Base-by-base conservation (phyloP, 2,797 vertebrate species). In the Acanthiza pusilla region DNA sequence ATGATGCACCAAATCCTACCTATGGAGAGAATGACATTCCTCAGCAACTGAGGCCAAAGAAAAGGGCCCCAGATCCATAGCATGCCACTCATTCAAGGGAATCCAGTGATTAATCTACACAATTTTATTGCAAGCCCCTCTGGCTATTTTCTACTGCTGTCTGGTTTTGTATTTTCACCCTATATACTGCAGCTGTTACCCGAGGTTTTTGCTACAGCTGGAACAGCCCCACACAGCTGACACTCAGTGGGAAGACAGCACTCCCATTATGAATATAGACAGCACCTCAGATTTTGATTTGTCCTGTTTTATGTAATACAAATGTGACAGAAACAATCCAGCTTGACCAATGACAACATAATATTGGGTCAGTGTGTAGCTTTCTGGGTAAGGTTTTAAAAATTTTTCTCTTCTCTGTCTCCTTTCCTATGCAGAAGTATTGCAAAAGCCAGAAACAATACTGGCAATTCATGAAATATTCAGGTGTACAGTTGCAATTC, bases 391-490 rank as follows among this genome's bases (percentile, higher is more conserved):
- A 54, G 1, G 1, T 62, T 57, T 67, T 51, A 58, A 77, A 89
- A 89, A 54, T 38, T 22, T 73, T 60, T 36, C 45, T 61, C 13
- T 61, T 80, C 22, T 29, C 54, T 54, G 19, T 15, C 55, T 80
- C 42, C 45, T 81, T 85, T 53, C 43, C 67, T 54, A 40, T 66
- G 55, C 18, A 63, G 32, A 61, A 79, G 58, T 60, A 58, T 45
- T 89, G 48, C 54, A 91, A 84, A 88, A 84, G n/a, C 20, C 70
- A 89, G 51, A 91, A 94, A 87, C 47, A 86, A 77, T 68, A 78
- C 58, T 22, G 50, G 73, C 51, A 72, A 79, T 88, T 95, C 91
- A 95, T 91, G 29, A 94, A 96, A 93, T 80, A 94, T 92, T 90
- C 93, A 93, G 63, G 54, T 83, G 77, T 92, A 93, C 77, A 86